phyloP scores from a whole-genome alignment of 2,797 vertebrate genomes.

The Urosaurus nigricauda region DNA sequence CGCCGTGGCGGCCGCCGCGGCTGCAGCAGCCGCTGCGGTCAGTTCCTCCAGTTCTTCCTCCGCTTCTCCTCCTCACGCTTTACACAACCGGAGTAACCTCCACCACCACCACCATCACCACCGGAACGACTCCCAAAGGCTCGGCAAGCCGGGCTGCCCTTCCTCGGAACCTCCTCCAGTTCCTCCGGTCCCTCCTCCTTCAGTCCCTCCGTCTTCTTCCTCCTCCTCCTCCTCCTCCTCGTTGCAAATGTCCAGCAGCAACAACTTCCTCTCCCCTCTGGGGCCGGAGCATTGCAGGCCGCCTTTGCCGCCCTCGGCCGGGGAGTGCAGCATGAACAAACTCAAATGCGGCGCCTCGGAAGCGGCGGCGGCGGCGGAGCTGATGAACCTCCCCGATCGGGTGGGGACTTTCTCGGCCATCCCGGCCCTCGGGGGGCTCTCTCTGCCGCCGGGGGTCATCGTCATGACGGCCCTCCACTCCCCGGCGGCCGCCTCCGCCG shows the following conservation, averaged over 20 bases:
- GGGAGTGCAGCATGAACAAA: constrained; percentile 97
- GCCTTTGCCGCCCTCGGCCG: too few relatives aligned
- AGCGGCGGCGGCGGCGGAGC: constrained; percentile 93
- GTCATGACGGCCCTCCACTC: constrained; percentile 99
- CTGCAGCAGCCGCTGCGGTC: constrained; percentile 78
- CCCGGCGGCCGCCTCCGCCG: constrained; percentile 95
- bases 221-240: constrained; percentile 66
- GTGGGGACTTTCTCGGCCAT: constrained; percentile 97
- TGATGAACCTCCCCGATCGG: constrained; percentile 98
- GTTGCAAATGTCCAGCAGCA: constrained; percentile 97
- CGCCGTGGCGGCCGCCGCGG: constrained; percentile 81
- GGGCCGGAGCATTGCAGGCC: constrained; percentile 97
- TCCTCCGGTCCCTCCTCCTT: background rate
- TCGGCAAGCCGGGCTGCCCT: constrained; percentile 92
- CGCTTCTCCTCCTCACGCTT: constrained; percentile 58
- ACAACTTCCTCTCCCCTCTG: constrained; percentile 96
- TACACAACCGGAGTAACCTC: constrained; percentile 82
- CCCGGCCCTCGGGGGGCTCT: constrained; percentile 97
- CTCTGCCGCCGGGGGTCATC: constrained; percentile 98
- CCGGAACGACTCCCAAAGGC: constrained; percentile 90
- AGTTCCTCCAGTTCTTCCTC: constrained; percentile 49
- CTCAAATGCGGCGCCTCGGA: constrained; percentile 96
- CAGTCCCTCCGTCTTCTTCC: constrained; percentile 58
- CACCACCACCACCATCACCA: too few relatives aligned
- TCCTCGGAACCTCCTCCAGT: constrained; percentile 77